Base-by-base conservation (phyloP, 1,140 invertebrate genomes). In the Rhopalosiphum padi region DNA sequence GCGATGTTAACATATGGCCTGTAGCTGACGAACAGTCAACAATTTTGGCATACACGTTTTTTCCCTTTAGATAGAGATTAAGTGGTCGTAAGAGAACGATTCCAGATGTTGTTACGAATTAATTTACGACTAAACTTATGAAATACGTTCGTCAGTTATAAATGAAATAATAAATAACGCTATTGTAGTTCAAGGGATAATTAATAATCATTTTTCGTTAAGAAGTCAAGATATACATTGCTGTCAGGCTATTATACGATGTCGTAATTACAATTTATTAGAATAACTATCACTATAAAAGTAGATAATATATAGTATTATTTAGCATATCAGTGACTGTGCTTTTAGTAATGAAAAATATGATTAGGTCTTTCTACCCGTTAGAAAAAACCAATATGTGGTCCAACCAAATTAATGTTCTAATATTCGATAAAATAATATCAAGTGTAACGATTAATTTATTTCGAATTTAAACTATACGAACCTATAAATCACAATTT, bases 1-100 rank as follows among this genome's bases (percentile, higher is more conserved):
- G 4, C 48, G 48, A 23, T 53, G 68, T 46, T 51, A 85, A 92
- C 91, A 92, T 85, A 92, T 92, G 91, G 91, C 91, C 77, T 85
- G 35, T 85, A 41, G 68, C 90, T 82, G 68, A 83, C 60, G 43
- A 82, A 92, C 48, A 85, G 68, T 92, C 77, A 35, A 85, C 68
- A 83, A 37, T 85, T 85, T 93, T 93, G 91, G 91, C 77, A 30
- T 41, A 55, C 43, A 85, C 68, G 22, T 55, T 51, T 92, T 85
- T 41, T 55, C n/a, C 88, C 51, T 92, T 85, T 48, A 35, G 91
- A 85, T 55, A 41, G 6, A 30, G 91, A 85, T 85, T 86, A 93
- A 93, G 91, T 93, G 77, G 48, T 93, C 91, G 35, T 86, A 82
- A 93, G 48, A 86, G 77, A 93, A 53, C 48, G 91, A 86, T 93